Percentiles rank a stretch among this genome's conserved stretches.
These are phyloP conservation scores for Andrena praecox DNA, from an alignment of 2,888 invertebrate genomes.

Conservation along the genomic window DNA sequence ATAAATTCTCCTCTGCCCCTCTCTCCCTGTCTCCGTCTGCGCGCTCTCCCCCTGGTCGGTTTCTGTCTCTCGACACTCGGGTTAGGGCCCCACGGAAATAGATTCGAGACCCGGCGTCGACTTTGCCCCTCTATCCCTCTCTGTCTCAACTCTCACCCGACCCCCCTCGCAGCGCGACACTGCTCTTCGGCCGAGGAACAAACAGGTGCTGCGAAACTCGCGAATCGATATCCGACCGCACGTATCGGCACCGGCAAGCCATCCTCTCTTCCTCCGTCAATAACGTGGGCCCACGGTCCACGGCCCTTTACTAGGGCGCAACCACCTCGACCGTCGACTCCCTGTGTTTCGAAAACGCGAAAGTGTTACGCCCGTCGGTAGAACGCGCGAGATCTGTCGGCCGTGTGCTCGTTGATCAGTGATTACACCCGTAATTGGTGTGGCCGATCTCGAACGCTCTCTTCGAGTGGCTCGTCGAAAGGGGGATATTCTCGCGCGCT, in stretches of 20 bases:
- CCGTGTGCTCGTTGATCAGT: slow-evolving; percentile 6
- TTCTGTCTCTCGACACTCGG: slow-evolving; percentile 53
- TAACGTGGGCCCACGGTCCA: too few species aligned
- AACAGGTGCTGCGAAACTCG: slow-evolving; percentile 60
- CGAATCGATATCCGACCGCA: slow-evolving; percentile 41
- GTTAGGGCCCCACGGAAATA: slow-evolving; percentile 77
- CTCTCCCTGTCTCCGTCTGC: slow-evolving; percentile 7
- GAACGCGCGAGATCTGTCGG: background rate
- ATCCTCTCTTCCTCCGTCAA: too few species aligned
- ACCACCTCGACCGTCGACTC: slow-evolving; percentile 5
- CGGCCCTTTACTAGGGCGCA: slow-evolving; percentile 1
- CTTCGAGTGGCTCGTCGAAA: slow-evolving; percentile 7
- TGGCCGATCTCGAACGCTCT: slow-evolving; percentile 1
- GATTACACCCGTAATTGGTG: background rate
- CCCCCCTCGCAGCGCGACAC: background rate
- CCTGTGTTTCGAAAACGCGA: background rate
- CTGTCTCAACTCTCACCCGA: background rate
- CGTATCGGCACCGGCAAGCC: slow-evolving; percentile 15
- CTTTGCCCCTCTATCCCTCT: slow-evolving; percentile 33
- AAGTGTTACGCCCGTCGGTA: background rate
- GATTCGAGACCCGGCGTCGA: slow-evolving; percentile 70
- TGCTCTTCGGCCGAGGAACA: slow-evolving; percentile 44
- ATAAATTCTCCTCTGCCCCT: slow-evolving; percentile 76
- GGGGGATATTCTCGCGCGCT: slow-evolving; percentile 16
- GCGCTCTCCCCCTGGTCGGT: slow-evolving; percentile 35